These are phyloP conservation scores for Pipa parva DNA, from an alignment of 2,113 vertebrate genomes.

Conservation along the genomic window DNA sequence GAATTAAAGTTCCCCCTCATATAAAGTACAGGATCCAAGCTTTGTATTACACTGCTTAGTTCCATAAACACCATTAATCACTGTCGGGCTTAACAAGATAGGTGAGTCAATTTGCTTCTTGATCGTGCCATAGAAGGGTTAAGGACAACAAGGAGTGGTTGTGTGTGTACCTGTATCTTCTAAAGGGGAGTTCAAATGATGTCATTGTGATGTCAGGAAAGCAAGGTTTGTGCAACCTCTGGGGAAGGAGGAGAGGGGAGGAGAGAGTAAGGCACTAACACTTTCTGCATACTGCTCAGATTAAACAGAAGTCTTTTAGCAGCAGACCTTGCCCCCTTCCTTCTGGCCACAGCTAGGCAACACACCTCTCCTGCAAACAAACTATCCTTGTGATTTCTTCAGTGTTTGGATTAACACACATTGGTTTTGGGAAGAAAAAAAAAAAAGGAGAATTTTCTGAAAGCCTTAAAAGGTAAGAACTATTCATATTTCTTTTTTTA, in stretches of 20 bases:
- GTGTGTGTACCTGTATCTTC: constrained; percentile 12
- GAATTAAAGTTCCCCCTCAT: no score
- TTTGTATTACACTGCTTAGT: no score
- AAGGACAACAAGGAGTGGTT: background rate
- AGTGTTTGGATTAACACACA: background rate
- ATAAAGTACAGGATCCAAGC: no score
- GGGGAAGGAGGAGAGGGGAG: constrained; percentile 15
- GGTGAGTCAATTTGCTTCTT: no score
- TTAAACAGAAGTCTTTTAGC: constrained; percentile 4
- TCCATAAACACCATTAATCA: no score
- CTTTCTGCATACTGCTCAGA: background rate
- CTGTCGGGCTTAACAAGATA: no score
- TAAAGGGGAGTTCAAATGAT: constrained; percentile 20
- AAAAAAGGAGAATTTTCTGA: background rate
- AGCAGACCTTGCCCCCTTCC: background rate
- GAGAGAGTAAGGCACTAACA: constrained; percentile 4
- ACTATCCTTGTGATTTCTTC: background rate
- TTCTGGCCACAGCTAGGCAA: background rate
- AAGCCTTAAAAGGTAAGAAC: constrained; percentile 8
- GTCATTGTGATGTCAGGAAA: constrained; percentile 28
- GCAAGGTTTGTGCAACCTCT: constrained; percentile 18
- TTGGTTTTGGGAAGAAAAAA: background rate
- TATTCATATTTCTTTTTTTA: background rate
- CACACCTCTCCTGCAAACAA: background rate
- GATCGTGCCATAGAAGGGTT: background rate